These are phyloP conservation scores for Pitangus sulphuratus DNA, from an alignment of 2,797 vertebrate genomes.

Conservation along the genomic window DNA sequence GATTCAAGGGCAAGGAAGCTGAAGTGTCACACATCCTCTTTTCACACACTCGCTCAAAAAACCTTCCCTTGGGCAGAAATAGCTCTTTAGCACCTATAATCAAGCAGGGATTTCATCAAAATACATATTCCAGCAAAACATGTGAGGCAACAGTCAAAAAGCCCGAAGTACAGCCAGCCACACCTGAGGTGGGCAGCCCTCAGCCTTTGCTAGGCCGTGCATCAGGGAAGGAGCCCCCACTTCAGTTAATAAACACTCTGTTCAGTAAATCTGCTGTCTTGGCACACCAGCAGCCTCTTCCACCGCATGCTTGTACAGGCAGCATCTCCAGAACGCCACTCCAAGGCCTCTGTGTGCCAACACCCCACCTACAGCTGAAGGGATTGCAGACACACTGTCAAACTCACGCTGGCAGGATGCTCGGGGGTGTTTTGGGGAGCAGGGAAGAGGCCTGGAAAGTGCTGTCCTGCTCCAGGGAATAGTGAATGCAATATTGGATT, in stretches of 20 bases:
- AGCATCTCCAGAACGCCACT: neutral
- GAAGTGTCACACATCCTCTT: neutral
- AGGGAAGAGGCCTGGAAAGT: neutral
- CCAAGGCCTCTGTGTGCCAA: neutral
- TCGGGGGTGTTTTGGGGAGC: neutral
- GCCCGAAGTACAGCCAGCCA: neutral
- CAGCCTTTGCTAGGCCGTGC: neutral
- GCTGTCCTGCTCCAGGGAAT: constrained; percentile 32
- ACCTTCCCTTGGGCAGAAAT: neutral
- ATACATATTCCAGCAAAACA: neutral
- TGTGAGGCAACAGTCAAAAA: neutral
- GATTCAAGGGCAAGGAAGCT: neutral
- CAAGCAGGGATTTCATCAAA: neutral
- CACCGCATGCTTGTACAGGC: neutral
- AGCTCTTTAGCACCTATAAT: neutral
- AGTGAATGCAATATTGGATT: constrained; percentile 14
- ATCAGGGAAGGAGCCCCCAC: neutral
- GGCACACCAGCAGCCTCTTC: neutral
- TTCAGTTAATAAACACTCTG: neutral
- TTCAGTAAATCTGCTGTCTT: neutral
- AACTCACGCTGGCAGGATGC: neutral
- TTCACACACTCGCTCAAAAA: neutral
- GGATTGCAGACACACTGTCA: neutral
- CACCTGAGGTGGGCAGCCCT: neutral
- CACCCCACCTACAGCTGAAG: neutral